Evolutionary conservation across 2,113 vertebrate species (phyloP).

Genomic region (Mionectes macconnelli): DNA sequence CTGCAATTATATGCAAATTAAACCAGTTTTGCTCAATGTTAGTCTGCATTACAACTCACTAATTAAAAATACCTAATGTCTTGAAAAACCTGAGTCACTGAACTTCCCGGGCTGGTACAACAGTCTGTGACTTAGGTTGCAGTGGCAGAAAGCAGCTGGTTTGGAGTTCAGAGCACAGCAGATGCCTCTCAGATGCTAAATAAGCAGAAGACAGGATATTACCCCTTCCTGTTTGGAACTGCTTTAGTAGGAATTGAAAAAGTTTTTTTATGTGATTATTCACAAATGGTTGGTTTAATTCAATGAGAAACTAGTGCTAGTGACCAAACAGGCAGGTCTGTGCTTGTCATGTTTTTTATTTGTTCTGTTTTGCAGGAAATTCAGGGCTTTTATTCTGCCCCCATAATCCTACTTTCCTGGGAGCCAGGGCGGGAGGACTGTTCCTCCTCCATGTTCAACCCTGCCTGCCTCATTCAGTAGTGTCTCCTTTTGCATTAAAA

Average conservation of each 20-base stretch:
- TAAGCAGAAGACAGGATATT: background rate
- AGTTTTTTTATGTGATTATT: background rate
- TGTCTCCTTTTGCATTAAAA: background rate
- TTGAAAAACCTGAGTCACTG: constrained; percentile 54
- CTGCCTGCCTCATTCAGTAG: background rate
- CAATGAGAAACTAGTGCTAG: background rate
- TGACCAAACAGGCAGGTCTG: background rate
- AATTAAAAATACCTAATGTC: constrained; percentile 25
- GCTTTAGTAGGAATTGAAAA: background rate
- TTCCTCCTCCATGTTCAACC: background rate
- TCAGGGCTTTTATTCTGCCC: background rate
- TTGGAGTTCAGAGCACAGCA: background rate
- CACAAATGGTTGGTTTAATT: background rate
- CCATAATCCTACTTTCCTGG: background rate
- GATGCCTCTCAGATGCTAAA: background rate
- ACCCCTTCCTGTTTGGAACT: background rate
- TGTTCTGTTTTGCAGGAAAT: background rate
- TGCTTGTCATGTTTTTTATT: background rate
- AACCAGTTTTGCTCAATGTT: constrained; percentile 41
- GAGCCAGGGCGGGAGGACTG: background rate
- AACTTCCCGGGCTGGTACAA: background rate
- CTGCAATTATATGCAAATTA: constrained; percentile 60
- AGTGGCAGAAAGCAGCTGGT: background rate
- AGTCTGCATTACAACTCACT: constrained; percentile 5
- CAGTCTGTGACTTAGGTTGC: background rate